Evolutionary conservation across 2,888 invertebrate species (phyloP), one percentile per base, ranked within the genome.

Genomic region (Dendrolimus houi): DNA sequence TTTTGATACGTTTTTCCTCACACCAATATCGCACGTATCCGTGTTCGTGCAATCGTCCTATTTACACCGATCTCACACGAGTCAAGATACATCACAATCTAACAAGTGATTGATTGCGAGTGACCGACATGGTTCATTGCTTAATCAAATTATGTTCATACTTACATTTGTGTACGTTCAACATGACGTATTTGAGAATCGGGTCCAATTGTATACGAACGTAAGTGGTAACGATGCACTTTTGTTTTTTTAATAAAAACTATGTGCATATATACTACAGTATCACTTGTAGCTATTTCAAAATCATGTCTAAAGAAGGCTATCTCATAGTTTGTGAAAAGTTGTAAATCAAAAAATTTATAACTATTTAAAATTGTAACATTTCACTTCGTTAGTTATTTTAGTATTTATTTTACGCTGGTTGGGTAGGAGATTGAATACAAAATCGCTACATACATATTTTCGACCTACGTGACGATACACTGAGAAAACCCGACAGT

Each of bases 71-170:
- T 47, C 47, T 47, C 47, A 47, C 9, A 47, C 47, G 12, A 47
- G 47, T 47, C 47, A 47, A 47, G 47, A 47, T 47, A 47, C 47
- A 47, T 47, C 47, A 47, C 47, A 47, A 47, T 47, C 47, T 47
- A 47, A 42, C 55, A 52, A 52, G 56, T 53, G 55, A 53, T 56
- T 56, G 56, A 56, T 56, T 56, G 56, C 41, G 52, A 41, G 53
- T 41, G 40, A 41, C 54, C 41, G 40, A 10, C 54, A 41, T 53
- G 14, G 47, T 56, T 41, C 53, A 53, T 56, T 56, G 56, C 56
- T 56, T 53, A 53, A 56, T 56, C 53, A 40, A 56, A 56, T 56
- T 55, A 55, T 52, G 47, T 47, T 10, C 12, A 47, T 47, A 47
- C 47, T 10, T 47, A 29, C 29, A 29, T 29, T 29, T 29, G 29